Evolutionary conservation across 1,140 invertebrate species (phyloP).

Genomic region (Heterodera schachtii): DNA sequence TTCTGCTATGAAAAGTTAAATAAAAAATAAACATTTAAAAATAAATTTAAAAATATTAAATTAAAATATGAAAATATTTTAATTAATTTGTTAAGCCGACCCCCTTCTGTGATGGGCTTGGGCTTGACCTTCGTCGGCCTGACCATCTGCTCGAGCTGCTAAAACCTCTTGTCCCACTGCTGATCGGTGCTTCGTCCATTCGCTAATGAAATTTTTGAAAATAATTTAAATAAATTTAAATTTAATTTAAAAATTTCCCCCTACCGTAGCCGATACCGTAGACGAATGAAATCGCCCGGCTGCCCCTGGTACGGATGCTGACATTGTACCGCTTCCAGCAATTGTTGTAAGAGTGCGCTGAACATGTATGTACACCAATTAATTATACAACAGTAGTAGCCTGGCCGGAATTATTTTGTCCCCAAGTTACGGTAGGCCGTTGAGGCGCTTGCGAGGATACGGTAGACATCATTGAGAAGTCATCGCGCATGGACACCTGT

Average conservation of each 20-base stretch:
- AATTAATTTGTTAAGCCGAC: background rate
- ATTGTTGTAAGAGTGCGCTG: background rate
- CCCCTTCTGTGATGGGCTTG: background rate
- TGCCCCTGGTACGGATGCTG: no score
- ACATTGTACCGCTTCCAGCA: background rate
- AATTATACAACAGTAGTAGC: background rate
- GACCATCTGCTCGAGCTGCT: background rate
- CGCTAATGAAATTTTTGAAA: background rate
- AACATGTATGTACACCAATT: background rate
- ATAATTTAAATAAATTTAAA: no score
- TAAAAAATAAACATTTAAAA: no score
- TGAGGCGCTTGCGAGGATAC: background rate
- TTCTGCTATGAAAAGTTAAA: no score
- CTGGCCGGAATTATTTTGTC: no score
- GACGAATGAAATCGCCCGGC: background rate
- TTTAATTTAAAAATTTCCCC: no score
- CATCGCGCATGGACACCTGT: background rate
- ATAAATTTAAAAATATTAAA: background rate
- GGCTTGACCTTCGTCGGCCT: background rate
- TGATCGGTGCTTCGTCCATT: background rate
- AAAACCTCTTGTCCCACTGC: background rate
- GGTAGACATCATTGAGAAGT: background rate
- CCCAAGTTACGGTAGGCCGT: background rate
- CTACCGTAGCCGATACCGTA: background rate
- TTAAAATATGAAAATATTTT: background rate